Conservation (phyloP, 2,113 vertebrate genomes). For the Rattus norvegicus region DNA sequence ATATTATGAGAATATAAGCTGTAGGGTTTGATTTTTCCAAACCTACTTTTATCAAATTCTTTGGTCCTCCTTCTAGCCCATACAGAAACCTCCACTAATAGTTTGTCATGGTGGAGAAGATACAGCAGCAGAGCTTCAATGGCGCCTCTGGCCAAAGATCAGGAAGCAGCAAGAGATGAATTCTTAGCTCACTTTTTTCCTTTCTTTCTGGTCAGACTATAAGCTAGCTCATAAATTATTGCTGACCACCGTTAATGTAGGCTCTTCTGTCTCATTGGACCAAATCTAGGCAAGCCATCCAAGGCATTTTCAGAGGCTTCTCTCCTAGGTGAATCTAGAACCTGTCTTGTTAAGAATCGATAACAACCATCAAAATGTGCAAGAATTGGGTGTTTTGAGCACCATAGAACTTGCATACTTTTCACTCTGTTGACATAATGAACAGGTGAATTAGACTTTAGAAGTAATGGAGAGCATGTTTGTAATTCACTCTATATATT, state of each 20-base stretch:
- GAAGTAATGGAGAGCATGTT: neutral
- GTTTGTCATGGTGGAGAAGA: neutral
- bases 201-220: too few species aligned
- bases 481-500: constrained; percentile 34
- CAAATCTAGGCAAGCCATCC: neutral
- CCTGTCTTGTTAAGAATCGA: neutral
- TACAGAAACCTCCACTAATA: too few species aligned
- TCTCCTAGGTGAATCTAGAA: neutral
- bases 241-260: neutral
- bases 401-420: neutral
- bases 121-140: neutral
- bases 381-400: neutral
- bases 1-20: neutral
- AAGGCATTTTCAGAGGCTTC: neutral
- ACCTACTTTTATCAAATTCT: too few species aligned
- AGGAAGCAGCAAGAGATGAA: neutral
- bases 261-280: neutral
- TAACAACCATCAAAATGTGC: neutral
- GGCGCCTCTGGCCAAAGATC: neutral
- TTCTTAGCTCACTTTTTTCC: neutral
- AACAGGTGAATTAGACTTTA: neutral
- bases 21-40: too few species aligned
- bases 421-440: constrained; percentile 38
- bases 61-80: too few species aligned
- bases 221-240: neutral